These are phyloP conservation scores for Papilio xuthus DNA, from an alignment of 1,140 invertebrate genomes.

Conservation along the genomic window DNA sequence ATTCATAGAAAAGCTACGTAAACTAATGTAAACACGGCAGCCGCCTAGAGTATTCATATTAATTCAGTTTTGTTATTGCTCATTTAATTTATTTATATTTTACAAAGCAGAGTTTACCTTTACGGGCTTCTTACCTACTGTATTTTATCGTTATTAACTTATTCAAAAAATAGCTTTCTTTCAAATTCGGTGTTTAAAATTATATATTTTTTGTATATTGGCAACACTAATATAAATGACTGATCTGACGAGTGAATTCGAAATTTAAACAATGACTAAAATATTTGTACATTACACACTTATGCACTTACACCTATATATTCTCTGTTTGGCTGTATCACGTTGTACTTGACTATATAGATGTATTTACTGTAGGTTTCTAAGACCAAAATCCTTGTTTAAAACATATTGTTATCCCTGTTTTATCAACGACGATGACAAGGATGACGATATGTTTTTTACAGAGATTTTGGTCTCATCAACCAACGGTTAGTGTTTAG, in stretches of 20 bases:
- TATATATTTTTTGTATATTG: slow-evolving; percentile 10
- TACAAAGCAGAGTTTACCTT: slow-evolving; percentile 2
- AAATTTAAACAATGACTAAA: neutral
- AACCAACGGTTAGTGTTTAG: slow-evolving; percentile 42
- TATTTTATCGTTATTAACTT: slow-evolving; percentile 14
- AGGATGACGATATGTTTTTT: too few relatives aligned
- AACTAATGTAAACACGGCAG: slow-evolving; percentile 17
- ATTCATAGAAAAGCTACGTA: slow-evolving; percentile 30
- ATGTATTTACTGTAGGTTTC: too few relatives aligned
- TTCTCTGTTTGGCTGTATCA: slow-evolving; percentile 19
- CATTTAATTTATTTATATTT: slow-evolving; percentile 23
- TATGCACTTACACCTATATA: neutral
- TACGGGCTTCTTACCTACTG: neutral
- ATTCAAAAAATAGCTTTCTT: neutral
- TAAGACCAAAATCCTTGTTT: too few relatives aligned
- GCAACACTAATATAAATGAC: slow-evolving; percentile 4
- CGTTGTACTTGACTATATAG: slow-evolving; percentile 33
- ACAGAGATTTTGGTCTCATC: too few relatives aligned
- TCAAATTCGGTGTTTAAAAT: neutral
- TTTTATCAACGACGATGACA: too few relatives aligned
- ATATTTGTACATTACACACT: neutral
- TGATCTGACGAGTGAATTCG: neutral
- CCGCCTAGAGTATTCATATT: slow-evolving; percentile 3
- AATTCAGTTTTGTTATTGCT: neutral
- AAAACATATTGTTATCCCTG: too few relatives aligned